A percentile compares a stretch with the other conserved stretches of the same genome.
Evolutionary conservation across 1,140 invertebrate genomes (phyloP).

Genomic region (Drosophila guanche): DNA sequence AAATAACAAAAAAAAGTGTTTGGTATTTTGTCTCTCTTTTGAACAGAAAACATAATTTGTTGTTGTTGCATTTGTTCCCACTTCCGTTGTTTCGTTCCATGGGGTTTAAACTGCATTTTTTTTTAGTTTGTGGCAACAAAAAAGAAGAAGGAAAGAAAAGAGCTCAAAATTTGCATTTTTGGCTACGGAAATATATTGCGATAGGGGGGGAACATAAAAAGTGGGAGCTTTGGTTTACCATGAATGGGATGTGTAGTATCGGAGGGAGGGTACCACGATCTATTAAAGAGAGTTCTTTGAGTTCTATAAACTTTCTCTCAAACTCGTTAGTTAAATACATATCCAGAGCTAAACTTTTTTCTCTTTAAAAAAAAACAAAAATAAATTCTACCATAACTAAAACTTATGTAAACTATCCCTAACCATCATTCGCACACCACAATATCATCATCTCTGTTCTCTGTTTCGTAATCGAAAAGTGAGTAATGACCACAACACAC

Average conservation of each 20-base stretch:
- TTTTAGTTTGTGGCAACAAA: not conserved
- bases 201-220: not conserved
- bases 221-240: not conserved
- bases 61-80: conserved; percentile 40
- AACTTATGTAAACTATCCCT: not conserved
- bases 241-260: conserved; percentile 2
- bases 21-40: conserved; percentile 35
- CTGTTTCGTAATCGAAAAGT: conserved; percentile 24
- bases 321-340: not conserved
- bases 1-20: conserved; percentile 10
- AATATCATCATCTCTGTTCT: not conserved
- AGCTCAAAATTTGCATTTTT: conserved; percentile 34
- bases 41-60: conserved; percentile 26
- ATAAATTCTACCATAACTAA: too few species aligned
- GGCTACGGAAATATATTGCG: not conserved
- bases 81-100: conserved; percentile 52
- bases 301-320: conserved; percentile 45
- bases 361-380: too few species aligned
- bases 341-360: not conserved
- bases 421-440: not conserved
- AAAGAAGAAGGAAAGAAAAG: not conserved
- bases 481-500: conserved; percentile 13
- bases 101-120: conserved; percentile 30
- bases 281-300: not conserved
- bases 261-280: too few species aligned